A percentile compares a stretch with the other conserved stretches of the same genome.
These are phyloP conservation scores for Mylabris sibirica DNA, from an alignment of 2,888 invertebrate genomes.

Conservation along the genomic window DNA sequence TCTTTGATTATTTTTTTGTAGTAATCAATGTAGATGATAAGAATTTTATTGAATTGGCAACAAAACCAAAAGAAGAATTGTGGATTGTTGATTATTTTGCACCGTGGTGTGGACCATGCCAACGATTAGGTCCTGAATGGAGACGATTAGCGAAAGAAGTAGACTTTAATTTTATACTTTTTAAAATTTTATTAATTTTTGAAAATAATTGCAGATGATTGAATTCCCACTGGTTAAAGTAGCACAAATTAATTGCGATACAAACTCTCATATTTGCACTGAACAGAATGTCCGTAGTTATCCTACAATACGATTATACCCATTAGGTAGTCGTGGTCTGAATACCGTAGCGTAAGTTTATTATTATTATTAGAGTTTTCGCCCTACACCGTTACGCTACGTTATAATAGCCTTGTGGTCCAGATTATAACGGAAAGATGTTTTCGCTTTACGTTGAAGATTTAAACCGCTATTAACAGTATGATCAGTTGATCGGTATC, in stretches of 20 bases:
- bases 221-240: constrained; percentile 65
- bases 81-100: constrained; percentile 78
- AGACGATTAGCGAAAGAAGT: constrained; percentile 69
- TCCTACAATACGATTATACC: constrained; percentile 75
- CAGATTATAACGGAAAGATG: no score
- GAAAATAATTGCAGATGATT: constrained; percentile 54
- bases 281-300: constrained; percentile 70
- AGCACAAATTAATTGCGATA: constrained; percentile 73
- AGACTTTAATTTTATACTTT: constrained; percentile 20
- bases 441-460: no score
- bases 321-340: constrained; percentile 64
- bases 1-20: constrained; percentile 40
- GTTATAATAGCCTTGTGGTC: no score
- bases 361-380: neutral
- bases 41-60: constrained; percentile 65
- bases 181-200: neutral
- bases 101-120: constrained; percentile 80
- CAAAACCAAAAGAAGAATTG: constrained; percentile 65
- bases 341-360: constrained; percentile 63
- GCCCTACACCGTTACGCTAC: no score
- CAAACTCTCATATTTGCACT: constrained; percentile 66
- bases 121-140: constrained; percentile 73
- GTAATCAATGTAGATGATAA: constrained; percentile 66
- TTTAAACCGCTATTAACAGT: no score
- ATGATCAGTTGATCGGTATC: no score